Evolutionary conservation across 2,888 invertebrate genomes (phyloP), one percentile per base, ranked within the genome.

Genomic region (Diarsia dahlii): DNA sequence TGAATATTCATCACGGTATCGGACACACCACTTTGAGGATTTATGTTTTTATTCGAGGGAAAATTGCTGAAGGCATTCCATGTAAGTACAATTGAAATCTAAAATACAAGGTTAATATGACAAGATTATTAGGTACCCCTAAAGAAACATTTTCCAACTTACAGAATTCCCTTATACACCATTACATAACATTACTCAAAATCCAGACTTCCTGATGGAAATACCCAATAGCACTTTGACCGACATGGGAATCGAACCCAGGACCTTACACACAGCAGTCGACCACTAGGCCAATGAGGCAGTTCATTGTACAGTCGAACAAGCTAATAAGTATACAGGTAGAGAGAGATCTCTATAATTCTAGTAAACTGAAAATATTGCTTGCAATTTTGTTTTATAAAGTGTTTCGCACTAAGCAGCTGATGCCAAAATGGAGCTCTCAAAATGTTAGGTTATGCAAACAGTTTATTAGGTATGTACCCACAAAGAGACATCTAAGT

Each of bases 1-100:
- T 89, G 89, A 90, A 91, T 91, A 88, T 91, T 89, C 88, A 87
- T 81, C 85, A 76, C 39, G 65, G 65, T 71, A 70, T 78, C 78
- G 69, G 84, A 85, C 76, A 82, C 72, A 84, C 78, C 83, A 77
- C 64, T 81, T 84, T 74, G 39, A 60, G 45, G 56, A 78, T 76
- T 79, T 73, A 86, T 74, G 84, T 71, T 78, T 82, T 74, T 71
- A 80, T 82, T 78, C 54, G 28, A 58, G 9, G 4, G 62, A 58
- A 81, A 82, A 48, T 50, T 34, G 28, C 56, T 65, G 20, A 34
- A 73, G 64, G 65, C 18, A 12, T 58, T 34, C 6, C 13, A 13
- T 48, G 39, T 39, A 39, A 2, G 28, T 39, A 39, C 39, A 39
- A 39, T 39, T 8, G 39, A 23, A 2, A 18, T 58, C 50, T 20